Percentiles rank a stretch among this genome's conserved stretches.
phyloP scores from a whole-genome alignment of 2,888 invertebrate species.

The Pristionchus exspectatus region DNA sequence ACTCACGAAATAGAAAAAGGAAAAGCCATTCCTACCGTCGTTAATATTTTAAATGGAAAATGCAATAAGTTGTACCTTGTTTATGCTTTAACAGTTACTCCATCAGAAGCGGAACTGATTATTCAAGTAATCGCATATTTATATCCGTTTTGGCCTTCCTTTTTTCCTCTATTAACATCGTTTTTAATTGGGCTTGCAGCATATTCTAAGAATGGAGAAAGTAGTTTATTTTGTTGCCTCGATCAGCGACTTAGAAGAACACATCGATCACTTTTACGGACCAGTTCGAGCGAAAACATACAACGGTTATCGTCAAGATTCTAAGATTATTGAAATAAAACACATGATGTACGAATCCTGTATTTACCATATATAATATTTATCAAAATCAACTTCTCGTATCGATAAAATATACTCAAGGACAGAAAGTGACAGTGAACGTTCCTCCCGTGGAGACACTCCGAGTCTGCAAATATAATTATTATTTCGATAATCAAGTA shows the following conservation, averaged over 20 bases:
- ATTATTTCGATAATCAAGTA: background rate
- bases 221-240: background rate
- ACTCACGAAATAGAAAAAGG: too few species aligned
- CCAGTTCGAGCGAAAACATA: background rate
- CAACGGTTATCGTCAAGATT: background rate
- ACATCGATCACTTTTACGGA: background rate
- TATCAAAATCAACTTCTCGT: too few species aligned
- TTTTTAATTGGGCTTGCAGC: background rate
- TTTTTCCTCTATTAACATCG: too few species aligned
- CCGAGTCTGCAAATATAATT: background rate
- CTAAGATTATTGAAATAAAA: background rate
- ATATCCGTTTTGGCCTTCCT: too few species aligned
- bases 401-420: conserved; percentile 12
- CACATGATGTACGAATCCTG: background rate
- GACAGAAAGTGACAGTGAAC: conserved; percentile 46
- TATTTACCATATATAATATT: too few species aligned
- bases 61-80: too few species aligned
- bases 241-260: background rate
- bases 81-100: too few species aligned
- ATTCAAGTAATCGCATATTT: too few species aligned
- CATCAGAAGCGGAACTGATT: too few species aligned
- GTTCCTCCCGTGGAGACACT: background rate
- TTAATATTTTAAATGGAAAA: too few species aligned
- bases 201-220: background rate
- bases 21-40: too few species aligned